Conservation (phyloP, 2,888 invertebrate species). For the Mongoloraphidia duomilia region DNA sequence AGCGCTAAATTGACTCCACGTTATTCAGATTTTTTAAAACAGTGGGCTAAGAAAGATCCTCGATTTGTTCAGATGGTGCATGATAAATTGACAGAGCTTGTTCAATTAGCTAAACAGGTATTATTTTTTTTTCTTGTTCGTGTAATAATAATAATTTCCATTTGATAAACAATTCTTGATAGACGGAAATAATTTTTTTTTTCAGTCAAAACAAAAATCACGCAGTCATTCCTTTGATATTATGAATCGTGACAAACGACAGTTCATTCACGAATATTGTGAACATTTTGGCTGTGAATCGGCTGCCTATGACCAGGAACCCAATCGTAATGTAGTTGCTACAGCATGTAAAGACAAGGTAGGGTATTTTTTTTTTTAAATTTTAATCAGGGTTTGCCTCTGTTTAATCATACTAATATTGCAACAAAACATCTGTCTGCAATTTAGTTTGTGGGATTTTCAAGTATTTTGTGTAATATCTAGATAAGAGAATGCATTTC, state of each 20-base stretch:
- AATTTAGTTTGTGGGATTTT: not conserved
- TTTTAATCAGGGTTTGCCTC: not conserved
- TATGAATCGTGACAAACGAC: conserved; percentile 86
- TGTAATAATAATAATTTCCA: not conserved
- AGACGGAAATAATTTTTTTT: conserved; percentile 5
- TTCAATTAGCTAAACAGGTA: conserved; percentile 75
- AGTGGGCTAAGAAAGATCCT: conserved; percentile 68
- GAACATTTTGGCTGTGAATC: conserved; percentile 91
- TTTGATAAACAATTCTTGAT: too few species aligned
- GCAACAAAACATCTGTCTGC: too few species aligned
- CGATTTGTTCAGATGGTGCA: conserved; percentile 70
- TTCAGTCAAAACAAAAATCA: conserved; percentile 61
- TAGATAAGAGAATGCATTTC: too few species aligned
- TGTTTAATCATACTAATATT: too few species aligned
- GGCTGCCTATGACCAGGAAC: conserved; percentile 88
- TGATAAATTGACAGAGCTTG: conserved; percentile 69
- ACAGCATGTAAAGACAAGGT: conserved; percentile 72
- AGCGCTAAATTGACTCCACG: conserved; percentile 64
- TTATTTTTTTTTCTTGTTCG: conserved; percentile 13
- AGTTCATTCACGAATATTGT: conserved; percentile 86
- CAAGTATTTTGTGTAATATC: too few species aligned
- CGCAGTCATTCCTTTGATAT: conserved; percentile 79
- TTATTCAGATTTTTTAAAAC: conserved; percentile 75
- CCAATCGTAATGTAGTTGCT: conserved; percentile 89
- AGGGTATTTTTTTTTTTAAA: conserved; percentile 12